Percentiles rank a stretch among this genome's conserved stretches.
phyloP scores from a whole-genome alignment of 2,113 vertebrate species.

The Carettochelys insculpta region DNA sequence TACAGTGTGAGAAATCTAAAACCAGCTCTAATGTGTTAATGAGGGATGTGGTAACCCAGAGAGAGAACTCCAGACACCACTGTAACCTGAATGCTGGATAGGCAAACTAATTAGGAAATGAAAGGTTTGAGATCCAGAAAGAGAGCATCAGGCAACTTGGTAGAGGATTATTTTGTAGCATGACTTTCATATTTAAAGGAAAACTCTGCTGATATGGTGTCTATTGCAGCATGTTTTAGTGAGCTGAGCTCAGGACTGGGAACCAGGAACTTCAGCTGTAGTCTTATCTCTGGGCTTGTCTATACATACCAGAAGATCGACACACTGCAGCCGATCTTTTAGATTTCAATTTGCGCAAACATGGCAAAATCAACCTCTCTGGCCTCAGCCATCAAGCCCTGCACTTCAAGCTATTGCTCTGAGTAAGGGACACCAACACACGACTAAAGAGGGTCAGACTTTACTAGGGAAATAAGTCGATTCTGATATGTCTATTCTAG shows the following conservation, averaged over 20 bases:
- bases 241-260: neutral
- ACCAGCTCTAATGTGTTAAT: neutral
- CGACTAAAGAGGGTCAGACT: no score
- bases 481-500: no score
- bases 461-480: no score
- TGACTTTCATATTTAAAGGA: neutral
- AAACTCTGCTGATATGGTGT: neutral
- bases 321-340: no score
- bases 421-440: no score
- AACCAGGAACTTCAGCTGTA: neutral
- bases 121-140: neutral
- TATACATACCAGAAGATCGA: no score
- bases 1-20: conserved; percentile 11
- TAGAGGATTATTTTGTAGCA: neutral
- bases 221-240: neutral
- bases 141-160: neutral
- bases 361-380: no score
- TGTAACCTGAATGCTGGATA: neutral
- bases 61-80: neutral
- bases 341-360: no score
- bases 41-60: fast-evolving
- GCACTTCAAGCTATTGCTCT: no score
- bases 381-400: no score
- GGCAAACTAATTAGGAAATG: neutral
- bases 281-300: no score